Evolutionary conservation across 2,797 vertebrate species (phyloP), one percentile per base, ranked within the genome.

Genomic region (Lacerta viridis): DNA sequence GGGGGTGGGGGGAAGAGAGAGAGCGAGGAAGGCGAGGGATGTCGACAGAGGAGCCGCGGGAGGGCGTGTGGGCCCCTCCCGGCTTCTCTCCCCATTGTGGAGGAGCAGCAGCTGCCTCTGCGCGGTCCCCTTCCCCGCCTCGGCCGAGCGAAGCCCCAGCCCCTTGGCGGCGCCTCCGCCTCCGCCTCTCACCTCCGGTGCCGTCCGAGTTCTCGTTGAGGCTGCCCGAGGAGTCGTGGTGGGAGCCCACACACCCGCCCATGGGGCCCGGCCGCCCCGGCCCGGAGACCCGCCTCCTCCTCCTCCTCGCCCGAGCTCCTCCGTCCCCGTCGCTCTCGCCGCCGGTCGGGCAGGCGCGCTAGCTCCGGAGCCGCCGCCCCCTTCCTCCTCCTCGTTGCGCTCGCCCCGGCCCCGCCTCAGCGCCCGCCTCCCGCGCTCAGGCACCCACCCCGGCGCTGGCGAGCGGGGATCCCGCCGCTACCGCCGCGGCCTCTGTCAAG

Each of bases 181-280:
- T 83, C 87, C 46, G 11, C 50, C 50, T 88, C 96, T 96, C 97
- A 99, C 98, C 98, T 98, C 98, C 98, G 89, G 98, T 98, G 95
- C 98, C 98, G 97, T 99, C 98, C 91, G 98, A 99, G 97, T 98
- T 99, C 96, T 99, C 98, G 98, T 99, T 99, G 94, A 99, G 97
- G 98, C 98, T 99, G 97, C 98, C 98, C 94, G 98, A 98, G 94
- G 98, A 99, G 97, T 99, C 98, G 97, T 99, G 98, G 97, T 99
- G 98, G 97, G 98, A 98, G 97, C 98, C 98, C 97, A 99, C 98
- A 98, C 98, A 99, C 98, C 98, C 98, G 98, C 98, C 98, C 98
- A 99, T 99, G 98, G 98, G 98, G 98, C 96, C 97, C 97, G 96
- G 97, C 92, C 96, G 96, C 94, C 97, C 95, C 96, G 95, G 84